A percentile compares a stretch with the other conserved stretches of the same genome.
Conservation (phyloP, 2,113 vertebrate species). For the Urocitellus parryii region DNA sequence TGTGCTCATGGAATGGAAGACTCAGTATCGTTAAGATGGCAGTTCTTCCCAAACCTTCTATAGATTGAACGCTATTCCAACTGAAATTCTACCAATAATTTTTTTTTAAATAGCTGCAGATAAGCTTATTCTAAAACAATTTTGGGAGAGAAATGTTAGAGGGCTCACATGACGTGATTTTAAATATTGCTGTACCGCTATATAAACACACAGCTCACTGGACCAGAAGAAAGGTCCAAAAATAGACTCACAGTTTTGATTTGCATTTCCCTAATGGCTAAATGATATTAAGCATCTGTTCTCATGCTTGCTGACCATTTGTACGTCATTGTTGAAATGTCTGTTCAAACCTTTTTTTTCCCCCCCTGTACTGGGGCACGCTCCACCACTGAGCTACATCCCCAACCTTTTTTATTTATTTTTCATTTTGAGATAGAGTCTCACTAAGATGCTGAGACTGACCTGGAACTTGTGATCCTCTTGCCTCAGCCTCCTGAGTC, state of each 20-base stretch:
- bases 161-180: neutral
- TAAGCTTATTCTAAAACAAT: slow-evolving; percentile 1
- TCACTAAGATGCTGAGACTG: too few species aligned
- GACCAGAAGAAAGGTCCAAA: neutral
- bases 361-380: too few species aligned
- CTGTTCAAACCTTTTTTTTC: too few species aligned
- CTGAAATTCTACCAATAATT: neutral
- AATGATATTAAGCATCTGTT: too few species aligned
- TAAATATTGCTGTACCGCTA: neutral
- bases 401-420: too few species aligned
- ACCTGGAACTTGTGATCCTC: too few species aligned
- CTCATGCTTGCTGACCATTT: too few species aligned
- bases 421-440: too few species aligned
- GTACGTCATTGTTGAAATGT: too few species aligned
- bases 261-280: too few species aligned
- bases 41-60: neutral
- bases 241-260: neutral
- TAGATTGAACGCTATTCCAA: neutral
- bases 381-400: too few species aligned
- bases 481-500: too few species aligned
- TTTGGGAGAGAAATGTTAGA: neutral
- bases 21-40: neutral
- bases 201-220: neutral
- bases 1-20: neutral
- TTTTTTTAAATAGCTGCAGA: neutral